Conservation (phyloP, 2,113 vertebrate species). For the Petromus typicus region DNA sequence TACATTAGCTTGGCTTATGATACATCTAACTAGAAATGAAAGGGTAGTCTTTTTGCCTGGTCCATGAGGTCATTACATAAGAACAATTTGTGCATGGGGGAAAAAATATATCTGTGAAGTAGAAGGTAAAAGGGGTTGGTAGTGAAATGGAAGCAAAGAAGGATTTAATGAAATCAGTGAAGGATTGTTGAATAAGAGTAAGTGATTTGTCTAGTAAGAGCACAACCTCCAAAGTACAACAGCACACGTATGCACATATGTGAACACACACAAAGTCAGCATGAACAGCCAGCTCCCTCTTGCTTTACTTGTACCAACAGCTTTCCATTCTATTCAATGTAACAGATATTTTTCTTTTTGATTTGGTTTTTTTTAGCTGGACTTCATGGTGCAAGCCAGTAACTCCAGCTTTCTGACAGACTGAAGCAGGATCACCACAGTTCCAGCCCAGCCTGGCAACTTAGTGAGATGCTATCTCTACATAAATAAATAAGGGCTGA, state of each 20-base stretch:
- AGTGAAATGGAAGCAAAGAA: conserved; percentile 3
- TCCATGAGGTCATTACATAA: conserved; percentile 48
- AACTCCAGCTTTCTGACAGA: not conserved
- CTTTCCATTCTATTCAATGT: not conserved
- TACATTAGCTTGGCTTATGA: conserved; percentile 51
- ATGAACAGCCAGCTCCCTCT: not conserved
- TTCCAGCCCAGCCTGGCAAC: not conserved
- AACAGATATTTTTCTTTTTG: not conserved
- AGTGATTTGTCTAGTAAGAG: not conserved
- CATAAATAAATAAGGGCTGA: not conserved
- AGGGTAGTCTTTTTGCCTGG: conserved; percentile 30
- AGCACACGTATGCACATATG: no score
- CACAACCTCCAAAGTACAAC: not conserved
- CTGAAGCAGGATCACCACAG: not conserved
- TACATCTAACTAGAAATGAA: conserved; percentile 21
- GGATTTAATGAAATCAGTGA: not conserved
- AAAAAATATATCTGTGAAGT: conserved; percentile 44
- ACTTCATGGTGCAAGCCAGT: not conserved
- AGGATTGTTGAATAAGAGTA: not conserved
- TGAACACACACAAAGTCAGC: not conserved
- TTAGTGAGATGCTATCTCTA: not conserved
- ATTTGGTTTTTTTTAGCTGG: not conserved
- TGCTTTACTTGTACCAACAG: not conserved
- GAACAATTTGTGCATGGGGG: not conserved
- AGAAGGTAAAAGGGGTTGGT: conserved; percentile 22